Percentiles rank a stretch among this genome's conserved stretches.
Conservation (phyloP, 2,113 vertebrate genomes). For the Danio rerio region GRCz12tu NC_133191.1:39031501-39032000, state of each 20-base stretch:
- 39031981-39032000: no score
- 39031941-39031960: neutral
- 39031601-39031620: no score
- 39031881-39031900: neutral
- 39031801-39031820: no score
- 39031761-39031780: neutral
- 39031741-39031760: neutral
- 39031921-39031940: neutral
- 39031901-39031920: neutral
- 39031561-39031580: no score
- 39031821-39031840: no score
- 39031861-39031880: neutral
- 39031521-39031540: constrained; percentile 65
- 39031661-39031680: neutral
- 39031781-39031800: neutral
- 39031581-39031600: no score
- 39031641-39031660: no score
- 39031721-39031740: neutral
- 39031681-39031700: neutral
- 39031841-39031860: neutral
- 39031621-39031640: no score
- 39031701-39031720: neutral
- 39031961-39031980: neutral
- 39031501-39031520: constrained; percentile 59
- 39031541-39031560: no score